Conservation (phyloP, 2,888 invertebrate species). For the Hoplodrina ambigua region DNA sequence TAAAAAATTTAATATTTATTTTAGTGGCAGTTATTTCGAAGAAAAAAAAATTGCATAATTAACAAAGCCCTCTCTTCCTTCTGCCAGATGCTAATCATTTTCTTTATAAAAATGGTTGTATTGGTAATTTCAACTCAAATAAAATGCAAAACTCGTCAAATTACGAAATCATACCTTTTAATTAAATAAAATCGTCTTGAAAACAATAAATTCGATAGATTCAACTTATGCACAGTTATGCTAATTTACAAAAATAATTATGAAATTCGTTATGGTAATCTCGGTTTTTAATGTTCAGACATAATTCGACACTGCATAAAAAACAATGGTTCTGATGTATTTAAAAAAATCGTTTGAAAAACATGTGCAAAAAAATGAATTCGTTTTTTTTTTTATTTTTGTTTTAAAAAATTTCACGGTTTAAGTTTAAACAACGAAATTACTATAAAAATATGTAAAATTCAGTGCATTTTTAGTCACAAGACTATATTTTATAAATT, state of each 20-base stretch:
- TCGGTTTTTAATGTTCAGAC: slow-evolving; percentile 61
- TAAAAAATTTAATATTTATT: no score
- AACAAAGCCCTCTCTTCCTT: background rate
- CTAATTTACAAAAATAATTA: slow-evolving; percentile 52
- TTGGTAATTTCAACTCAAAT: slow-evolving; percentile 43
- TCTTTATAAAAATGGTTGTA: background rate
- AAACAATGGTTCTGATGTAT: no score
- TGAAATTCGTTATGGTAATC: slow-evolving; percentile 72
- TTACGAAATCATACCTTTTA: slow-evolving; percentile 63
- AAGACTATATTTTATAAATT: no score
- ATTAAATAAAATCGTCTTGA: slow-evolving; percentile 61
- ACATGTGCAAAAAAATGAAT: no score
- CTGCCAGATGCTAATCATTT: no score
- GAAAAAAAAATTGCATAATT: background rate
- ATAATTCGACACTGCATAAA: slow-evolving; percentile 46
- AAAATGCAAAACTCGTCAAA: slow-evolving; percentile 63
- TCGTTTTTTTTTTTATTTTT: no score
- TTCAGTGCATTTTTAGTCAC: no score
- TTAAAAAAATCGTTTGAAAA: no score
- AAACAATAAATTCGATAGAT: slow-evolving; percentile 65
- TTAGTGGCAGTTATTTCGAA: background rate
- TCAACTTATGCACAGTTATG: slow-evolving; percentile 52
- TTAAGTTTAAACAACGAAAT: no score
- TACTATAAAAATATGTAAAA: no score
- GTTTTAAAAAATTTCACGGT: no score